Percentiles rank a stretch among this genome's conserved stretches.
Conservation (phyloP, 2,797 vertebrate species). For the Eulemur coronatus region DNA sequence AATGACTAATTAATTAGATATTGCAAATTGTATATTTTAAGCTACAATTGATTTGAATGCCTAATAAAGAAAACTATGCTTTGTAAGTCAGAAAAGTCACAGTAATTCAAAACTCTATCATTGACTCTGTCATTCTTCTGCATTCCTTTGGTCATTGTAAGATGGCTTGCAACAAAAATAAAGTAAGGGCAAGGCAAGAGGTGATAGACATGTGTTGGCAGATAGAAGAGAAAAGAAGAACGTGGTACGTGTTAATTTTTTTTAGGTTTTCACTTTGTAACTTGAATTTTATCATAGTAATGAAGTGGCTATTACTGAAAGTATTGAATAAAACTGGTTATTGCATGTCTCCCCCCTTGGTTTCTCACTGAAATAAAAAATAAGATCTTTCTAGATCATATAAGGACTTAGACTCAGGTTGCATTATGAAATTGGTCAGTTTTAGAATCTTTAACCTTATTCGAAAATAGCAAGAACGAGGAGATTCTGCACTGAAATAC, state of each 20-base stretch:
- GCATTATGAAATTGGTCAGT: background rate
- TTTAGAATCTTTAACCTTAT: background rate
- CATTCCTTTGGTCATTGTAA: background rate
- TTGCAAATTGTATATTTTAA: background rate
- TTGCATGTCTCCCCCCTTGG: accelerated
- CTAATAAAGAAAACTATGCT: background rate
- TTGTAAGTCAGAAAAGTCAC: background rate
- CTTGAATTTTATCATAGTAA: background rate
- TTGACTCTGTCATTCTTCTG: background rate
- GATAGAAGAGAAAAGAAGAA: background rate
- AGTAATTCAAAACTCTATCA: background rate
- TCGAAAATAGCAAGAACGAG: background rate
- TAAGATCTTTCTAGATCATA: background rate
- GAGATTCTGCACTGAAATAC: accelerated
- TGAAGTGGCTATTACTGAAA: background rate
- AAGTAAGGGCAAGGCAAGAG: background rate
- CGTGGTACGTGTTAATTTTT: background rate
- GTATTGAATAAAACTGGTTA: background rate
- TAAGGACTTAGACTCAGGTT: background rate
- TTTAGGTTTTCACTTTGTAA: background rate
- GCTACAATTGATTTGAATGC: background rate
- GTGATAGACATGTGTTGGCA: background rate
- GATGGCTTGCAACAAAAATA: background rate
- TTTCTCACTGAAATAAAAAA: background rate
- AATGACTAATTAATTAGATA: background rate